Evolutionary conservation across 2,888 invertebrate species (phyloP).

Genomic region (Alloscopus bannaensis): DNA sequence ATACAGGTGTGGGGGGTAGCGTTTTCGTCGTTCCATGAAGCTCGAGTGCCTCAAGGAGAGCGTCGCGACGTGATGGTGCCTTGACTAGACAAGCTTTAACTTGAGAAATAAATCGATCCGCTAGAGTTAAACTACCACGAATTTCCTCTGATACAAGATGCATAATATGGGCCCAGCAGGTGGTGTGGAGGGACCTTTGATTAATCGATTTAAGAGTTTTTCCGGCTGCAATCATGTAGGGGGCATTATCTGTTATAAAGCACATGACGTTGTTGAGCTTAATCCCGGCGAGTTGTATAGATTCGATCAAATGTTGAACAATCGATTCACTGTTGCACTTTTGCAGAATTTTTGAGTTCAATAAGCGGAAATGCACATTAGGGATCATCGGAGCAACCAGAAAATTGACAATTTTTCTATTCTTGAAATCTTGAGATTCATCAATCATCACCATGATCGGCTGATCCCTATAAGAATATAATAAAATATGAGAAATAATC

Average conservation of each 20-base stretch:
- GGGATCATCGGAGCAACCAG: neutral
- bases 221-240: constrained; percentile 26
- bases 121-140: neutral
- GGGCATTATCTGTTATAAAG: constrained; percentile 24
- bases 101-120: constrained; percentile 17
- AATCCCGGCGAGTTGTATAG: no score
- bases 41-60: neutral
- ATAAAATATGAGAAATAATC: no score
- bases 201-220: neutral
- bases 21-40: neutral
- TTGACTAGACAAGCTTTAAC: constrained; percentile 20
- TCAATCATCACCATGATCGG: neutral
- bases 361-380: neutral
- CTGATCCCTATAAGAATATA: no score
- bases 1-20: constrained; percentile 27
- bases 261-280: neutral
- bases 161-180: constrained; percentile 35
- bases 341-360: neutral
- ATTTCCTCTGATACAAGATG: constrained; percentile 24
- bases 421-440: constrained; percentile 14
- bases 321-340: no score
- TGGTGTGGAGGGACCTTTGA: constrained; percentile 11
- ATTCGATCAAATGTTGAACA: no score
- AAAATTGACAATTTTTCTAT: constrained; percentile 13
- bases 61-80: neutral